Percentiles rank a stretch among this genome's conserved stretches.
Conservation (phyloP, 1,140 invertebrate species). For the Myzus persicae region DNA sequence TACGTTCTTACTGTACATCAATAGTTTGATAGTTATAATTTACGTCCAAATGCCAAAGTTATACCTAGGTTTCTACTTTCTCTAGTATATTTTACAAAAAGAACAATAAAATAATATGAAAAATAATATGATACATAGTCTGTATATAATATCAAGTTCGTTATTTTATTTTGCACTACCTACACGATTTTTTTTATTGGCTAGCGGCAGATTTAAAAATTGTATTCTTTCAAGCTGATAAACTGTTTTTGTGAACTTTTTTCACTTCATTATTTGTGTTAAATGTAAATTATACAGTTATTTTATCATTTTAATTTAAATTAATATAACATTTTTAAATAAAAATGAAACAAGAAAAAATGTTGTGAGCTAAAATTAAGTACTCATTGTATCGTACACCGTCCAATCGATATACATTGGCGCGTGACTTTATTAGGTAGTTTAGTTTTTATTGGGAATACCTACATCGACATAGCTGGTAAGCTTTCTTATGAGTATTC, state of each 20-base stretch:
- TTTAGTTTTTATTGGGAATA: slow-evolving; percentile 19
- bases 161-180: neutral
- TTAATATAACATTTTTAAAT: neutral
- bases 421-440: neutral
- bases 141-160: neutral
- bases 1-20: neutral
- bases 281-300: neutral
- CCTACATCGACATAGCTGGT: neutral
- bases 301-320: slow-evolving; percentile 1
- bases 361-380: neutral
- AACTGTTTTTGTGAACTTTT: neutral
- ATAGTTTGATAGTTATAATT: neutral
- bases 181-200: neutral
- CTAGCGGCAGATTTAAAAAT: neutral
- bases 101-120: too few relatives aligned
- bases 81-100: neutral
- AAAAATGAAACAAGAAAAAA: neutral
- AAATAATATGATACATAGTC: too few relatives aligned
- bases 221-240: neutral
- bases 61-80: too few relatives aligned
- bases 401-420: neutral
- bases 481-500: neutral
- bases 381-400: neutral
- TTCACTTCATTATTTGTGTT: neutral
- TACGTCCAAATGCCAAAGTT: neutral